Conservation (phyloP, 2,888 invertebrate genomes). For the Polydrusus cervinus region DNA sequence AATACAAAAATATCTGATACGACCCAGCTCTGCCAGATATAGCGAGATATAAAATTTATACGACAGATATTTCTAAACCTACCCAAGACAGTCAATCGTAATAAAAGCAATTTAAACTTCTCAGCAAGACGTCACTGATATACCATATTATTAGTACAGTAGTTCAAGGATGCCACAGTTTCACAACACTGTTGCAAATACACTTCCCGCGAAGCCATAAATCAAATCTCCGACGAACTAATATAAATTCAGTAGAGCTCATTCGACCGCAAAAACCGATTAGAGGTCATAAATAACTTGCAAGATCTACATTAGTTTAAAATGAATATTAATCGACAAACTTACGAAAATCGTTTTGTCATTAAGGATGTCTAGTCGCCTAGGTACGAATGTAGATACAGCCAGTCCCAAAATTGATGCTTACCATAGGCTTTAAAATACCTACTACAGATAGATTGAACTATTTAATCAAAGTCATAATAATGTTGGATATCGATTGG, state of each 20-base stretch:
- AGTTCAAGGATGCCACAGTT: neutral
- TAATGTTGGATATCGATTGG: too few species aligned
- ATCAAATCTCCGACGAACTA: conserved; percentile 60
- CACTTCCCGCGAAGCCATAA: conserved; percentile 53
- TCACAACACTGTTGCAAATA: neutral
- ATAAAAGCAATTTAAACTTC: neutral
- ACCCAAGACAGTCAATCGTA: neutral
- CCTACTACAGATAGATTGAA: too few species aligned
- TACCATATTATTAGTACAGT: neutral
- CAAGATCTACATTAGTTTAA: conserved; percentile 66
- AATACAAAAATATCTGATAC: too few species aligned
- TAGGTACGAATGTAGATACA: too few species aligned
- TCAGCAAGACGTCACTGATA: neutral
- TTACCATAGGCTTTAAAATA: too few species aligned
- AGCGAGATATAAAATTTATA: too few species aligned
- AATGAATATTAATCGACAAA: conserved; percentile 68
- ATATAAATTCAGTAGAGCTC: conserved; percentile 57
- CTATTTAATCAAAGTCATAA: too few species aligned
- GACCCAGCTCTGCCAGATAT: too few species aligned
- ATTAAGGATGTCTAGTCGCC: conserved; percentile 37
- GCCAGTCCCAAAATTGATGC: neutral
- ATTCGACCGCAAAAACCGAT: conserved; percentile 61
- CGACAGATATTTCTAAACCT: neutral
- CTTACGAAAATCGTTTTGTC: conserved; percentile 47
- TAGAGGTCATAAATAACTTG: conserved; percentile 67